These are phyloP conservation scores for Coleophora deauratella DNA, from an alignment of 2,888 invertebrate species.

Conservation along the genomic window DNA sequence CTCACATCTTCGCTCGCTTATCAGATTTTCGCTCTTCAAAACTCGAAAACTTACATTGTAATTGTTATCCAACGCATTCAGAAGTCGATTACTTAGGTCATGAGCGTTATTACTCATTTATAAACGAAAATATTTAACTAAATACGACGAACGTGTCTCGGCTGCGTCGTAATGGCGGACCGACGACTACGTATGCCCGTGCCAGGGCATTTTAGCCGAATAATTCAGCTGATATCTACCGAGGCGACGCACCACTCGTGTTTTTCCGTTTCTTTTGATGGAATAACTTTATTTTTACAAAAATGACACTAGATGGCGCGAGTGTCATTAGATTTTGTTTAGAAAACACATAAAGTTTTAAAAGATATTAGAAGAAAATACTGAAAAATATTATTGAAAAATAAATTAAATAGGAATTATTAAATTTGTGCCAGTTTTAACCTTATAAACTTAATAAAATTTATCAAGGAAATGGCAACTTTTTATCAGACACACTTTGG, in stretches of 20 bases:
- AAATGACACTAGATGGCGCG: conserved; percentile 40
- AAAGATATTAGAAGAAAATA: background rate
- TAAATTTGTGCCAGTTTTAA: conserved; percentile 1
- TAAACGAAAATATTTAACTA: conserved; percentile 76
- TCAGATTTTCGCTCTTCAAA: conserved; percentile 57
- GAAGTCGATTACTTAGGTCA: conserved; percentile 96
- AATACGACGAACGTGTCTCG: conserved; percentile 76
- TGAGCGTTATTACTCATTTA: conserved; percentile 88
- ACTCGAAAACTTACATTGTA: conserved; percentile 93
- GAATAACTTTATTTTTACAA: conserved; percentile 37
- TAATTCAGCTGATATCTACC: conserved; percentile 75
- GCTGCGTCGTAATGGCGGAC: conserved; percentile 76
- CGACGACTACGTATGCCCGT: conserved; percentile 76
- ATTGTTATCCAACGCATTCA: conserved; percentile 96
- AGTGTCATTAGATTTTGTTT: background rate
- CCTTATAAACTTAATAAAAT: background rate
- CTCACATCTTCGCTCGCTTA: conserved; percentile 57
- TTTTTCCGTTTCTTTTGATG: conserved; percentile 74
- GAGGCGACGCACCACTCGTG: conserved; percentile 71
- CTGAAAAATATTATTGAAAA: background rate
- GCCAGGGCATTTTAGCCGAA: conserved; percentile 76
- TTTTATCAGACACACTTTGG: conserved; percentile 4
- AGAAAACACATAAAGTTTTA: background rate
- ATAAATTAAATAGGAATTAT: background rate
- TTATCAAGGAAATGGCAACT: conserved; percentile 9